These are phyloP conservation scores for Plectus sambesii DNA, from an alignment of 1,140 invertebrate genomes.

Conservation along the genomic window DNA sequence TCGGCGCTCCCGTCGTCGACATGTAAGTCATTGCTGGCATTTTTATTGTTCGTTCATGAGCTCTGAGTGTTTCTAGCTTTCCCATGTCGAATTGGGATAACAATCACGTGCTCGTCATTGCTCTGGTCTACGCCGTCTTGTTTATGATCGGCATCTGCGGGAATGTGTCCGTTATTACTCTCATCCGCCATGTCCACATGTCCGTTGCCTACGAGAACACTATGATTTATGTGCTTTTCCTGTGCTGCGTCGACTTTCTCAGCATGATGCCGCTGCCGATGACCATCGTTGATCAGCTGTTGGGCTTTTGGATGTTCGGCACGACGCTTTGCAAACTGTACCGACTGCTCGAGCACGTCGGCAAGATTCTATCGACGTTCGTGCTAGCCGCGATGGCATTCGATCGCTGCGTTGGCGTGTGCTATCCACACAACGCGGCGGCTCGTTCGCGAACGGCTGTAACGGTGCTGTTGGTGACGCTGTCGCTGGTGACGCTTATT, in stretches of 20 bases:
- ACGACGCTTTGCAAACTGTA: slow-evolving; percentile 37
- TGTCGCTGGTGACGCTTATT: slow-evolving; percentile 29
- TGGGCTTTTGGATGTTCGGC: slow-evolving; percentile 45
- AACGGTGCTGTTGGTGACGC: slow-evolving; percentile 13
- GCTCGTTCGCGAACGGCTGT: not conserved
- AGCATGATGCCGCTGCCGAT: slow-evolving; percentile 40
- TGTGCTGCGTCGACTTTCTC: slow-evolving; percentile 40
- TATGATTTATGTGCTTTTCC: slow-evolving; percentile 39
- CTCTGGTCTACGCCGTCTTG: slow-evolving; percentile 36
- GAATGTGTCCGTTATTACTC: slow-evolving; percentile 39
- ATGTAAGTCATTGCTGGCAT: too few species aligned
- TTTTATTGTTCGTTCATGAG: too few species aligned
- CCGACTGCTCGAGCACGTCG: slow-evolving; percentile 33
- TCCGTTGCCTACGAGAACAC: slow-evolving; percentile 37
- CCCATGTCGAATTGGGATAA: too few species aligned
- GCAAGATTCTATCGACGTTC: slow-evolving; percentile 34
- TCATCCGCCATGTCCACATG: slow-evolving; percentile 39
- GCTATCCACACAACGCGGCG: slow-evolving; percentile 32
- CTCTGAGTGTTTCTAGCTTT: too few species aligned
- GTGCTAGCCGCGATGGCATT: slow-evolving; percentile 34
- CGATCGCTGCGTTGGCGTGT: slow-evolving; percentile 39
- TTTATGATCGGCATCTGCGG: slow-evolving; percentile 42
- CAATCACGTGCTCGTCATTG: too few species aligned
- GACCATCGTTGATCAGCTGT: slow-evolving; percentile 43
- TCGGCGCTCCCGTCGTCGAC: too few species aligned